These are phyloP conservation scores for Linepithema humile DNA, from an alignment of 1,140 invertebrate species.

Conservation along the genomic window DNA sequence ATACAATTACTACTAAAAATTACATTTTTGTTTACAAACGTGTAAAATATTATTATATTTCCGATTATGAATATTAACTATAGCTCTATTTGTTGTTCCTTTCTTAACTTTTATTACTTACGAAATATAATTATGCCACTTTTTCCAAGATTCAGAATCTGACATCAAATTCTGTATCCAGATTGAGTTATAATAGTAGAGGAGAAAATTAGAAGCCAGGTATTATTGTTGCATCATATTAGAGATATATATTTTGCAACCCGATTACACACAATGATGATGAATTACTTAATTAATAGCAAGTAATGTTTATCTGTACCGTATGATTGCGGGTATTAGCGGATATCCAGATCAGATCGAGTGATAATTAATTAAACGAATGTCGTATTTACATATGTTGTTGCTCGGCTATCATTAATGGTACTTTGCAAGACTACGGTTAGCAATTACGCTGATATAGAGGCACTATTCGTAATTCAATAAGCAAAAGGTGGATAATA, in stretches of 20 bases:
- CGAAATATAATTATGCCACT: neutral
- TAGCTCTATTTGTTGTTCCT: no score
- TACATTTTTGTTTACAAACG: neutral
- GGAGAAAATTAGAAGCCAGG: neutral
- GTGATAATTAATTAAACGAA: constrained; percentile 46
- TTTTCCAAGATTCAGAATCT: neutral
- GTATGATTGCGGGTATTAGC: constrained; percentile 7
- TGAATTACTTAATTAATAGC: constrained; percentile 9
- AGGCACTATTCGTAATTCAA: constrained; percentile 51
- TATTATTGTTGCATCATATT: neutral
- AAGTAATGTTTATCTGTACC: neutral
- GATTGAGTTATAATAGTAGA: neutral
- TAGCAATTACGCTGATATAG: constrained; percentile 49
- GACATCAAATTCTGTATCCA: neutral
- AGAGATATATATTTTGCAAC: neutral
- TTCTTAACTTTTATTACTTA: neutral
- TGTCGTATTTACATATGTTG: constrained; percentile 36
- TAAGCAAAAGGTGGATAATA: constrained; percentile 51
- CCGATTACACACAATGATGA: neutral
- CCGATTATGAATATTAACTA: neutral
- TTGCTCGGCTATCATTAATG: constrained; percentile 39
- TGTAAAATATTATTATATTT: neutral
- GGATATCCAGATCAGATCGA: constrained; percentile 16
- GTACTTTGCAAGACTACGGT: constrained; percentile 26
- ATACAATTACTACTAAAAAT: neutral